These are phyloP conservation scores for Heliconius ismenius DNA, from an alignment of 2,888 invertebrate genomes.

Conservation along the genomic window DNA sequence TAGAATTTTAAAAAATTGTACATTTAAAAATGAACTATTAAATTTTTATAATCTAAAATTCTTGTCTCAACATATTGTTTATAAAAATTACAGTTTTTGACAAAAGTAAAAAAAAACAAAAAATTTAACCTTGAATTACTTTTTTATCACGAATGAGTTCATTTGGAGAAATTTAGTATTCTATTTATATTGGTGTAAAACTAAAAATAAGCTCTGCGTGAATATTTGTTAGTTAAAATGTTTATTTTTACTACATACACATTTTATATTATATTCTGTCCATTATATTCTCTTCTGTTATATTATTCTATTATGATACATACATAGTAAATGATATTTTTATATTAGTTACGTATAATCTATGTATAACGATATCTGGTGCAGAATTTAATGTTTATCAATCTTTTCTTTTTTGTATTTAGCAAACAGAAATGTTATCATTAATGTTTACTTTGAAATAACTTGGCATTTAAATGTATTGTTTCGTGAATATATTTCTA, in stretches of 20 bases:
- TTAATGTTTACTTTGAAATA: not conserved
- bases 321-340: not conserved
- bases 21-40: too few species aligned
- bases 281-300: not conserved
- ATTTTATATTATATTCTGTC: not conserved
- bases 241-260: not conserved
- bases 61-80: too few species aligned
- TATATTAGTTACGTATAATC: not conserved
- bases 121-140: too few species aligned
- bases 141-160: too few species aligned
- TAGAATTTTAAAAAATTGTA: too few species aligned
- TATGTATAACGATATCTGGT: conserved; percentile 8
- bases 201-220: not conserved
- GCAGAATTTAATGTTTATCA: not conserved
- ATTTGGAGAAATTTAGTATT: too few species aligned
- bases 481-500: conserved; percentile 1
- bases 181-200: not conserved
- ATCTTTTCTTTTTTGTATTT: not conserved
- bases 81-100: too few species aligned
- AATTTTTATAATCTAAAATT: too few species aligned
- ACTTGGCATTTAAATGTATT: conserved; percentile 4
- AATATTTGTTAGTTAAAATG: not conserved
- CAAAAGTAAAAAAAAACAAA: too few species aligned
- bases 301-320: not conserved
- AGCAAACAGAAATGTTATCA: not conserved